Evolutionary conservation across 2,888 invertebrate genomes (phyloP).

Genomic region (Meloe dianella): DNA sequence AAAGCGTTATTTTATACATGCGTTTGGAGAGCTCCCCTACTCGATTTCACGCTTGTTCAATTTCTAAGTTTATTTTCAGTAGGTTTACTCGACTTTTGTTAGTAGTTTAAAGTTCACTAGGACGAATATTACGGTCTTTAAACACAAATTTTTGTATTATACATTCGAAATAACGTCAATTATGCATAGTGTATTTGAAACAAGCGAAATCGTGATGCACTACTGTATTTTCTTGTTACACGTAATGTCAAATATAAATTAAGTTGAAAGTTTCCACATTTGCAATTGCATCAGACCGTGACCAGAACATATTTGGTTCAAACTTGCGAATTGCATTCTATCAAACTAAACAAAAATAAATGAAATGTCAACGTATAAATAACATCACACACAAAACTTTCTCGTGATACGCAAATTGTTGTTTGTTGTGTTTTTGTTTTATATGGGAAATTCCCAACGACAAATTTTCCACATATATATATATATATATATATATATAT

Average conservation of each 20-base stretch:
- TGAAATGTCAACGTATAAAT: not conserved
- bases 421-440: not conserved
- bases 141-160: not conserved
- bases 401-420: not conserved
- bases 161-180: not conserved
- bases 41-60: conserved; percentile 30
- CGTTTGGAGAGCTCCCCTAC: conserved; percentile 29
- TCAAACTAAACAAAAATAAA: not conserved
- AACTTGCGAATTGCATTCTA: not conserved
- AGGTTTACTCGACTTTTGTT: conserved; percentile 26
- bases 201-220: no score
- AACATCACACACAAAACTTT: not conserved
- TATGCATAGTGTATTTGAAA: no score
- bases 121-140: conserved; percentile 15
- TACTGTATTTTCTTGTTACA: no score
- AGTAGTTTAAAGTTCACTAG: not conserved
- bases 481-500: no score
- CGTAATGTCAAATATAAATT: no score
- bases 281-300: no score
- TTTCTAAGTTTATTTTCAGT: conserved; percentile 17
- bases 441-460: not conserved
- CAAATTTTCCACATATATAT: no score
- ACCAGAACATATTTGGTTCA: not conserved
- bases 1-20: conserved; percentile 16
- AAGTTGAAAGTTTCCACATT: no score